A percentile compares a stretch with the other conserved stretches of the same genome.
phyloP scores from a whole-genome alignment of 2,113 vertebrate species.

The Gnathonemus longibarbis region DNA sequence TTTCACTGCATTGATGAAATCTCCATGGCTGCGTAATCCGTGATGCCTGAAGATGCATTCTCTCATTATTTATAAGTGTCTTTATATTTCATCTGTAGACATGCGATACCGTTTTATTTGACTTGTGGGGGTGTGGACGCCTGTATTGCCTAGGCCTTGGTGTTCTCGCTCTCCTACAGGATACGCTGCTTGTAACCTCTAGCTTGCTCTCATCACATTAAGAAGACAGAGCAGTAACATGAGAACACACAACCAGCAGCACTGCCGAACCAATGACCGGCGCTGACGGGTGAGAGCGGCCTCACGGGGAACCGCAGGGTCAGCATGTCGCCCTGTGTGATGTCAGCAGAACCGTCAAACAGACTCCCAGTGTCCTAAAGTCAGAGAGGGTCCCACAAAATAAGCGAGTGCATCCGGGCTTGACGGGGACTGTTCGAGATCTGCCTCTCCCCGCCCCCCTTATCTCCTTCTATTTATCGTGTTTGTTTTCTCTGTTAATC shows the following conservation, averaged over 20 bases:
- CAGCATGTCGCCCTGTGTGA: not conserved
- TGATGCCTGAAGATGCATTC: not conserved
- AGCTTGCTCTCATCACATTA: not conserved
- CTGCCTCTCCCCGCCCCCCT: not conserved
- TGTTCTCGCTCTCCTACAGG: not conserved
- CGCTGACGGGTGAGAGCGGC: not conserved
- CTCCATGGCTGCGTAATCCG: not conserved
- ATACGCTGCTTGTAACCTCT: not conserved
- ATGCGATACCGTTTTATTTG: not conserved
- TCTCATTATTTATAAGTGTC: not conserved
- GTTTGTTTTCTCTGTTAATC: conserved; percentile 7
- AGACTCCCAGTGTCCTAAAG: not conserved
- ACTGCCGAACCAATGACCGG: not conserved
- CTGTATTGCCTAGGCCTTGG: not conserved
- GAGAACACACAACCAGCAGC: not conserved
- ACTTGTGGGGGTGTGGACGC: not conserved
- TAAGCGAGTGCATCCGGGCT: not conserved
- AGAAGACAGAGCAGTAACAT: not conserved
- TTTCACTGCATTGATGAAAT: not conserved
- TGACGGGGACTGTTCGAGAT: not conserved
- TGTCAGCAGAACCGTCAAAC: not conserved
- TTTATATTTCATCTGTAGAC: not conserved
- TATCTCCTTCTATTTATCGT: not conserved
- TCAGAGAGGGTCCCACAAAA: not conserved
- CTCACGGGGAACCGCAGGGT: not conserved